phyloP scores from a whole-genome alignment of 2,888 invertebrate genomes.

The Leptopterna dolabrata region DNA sequence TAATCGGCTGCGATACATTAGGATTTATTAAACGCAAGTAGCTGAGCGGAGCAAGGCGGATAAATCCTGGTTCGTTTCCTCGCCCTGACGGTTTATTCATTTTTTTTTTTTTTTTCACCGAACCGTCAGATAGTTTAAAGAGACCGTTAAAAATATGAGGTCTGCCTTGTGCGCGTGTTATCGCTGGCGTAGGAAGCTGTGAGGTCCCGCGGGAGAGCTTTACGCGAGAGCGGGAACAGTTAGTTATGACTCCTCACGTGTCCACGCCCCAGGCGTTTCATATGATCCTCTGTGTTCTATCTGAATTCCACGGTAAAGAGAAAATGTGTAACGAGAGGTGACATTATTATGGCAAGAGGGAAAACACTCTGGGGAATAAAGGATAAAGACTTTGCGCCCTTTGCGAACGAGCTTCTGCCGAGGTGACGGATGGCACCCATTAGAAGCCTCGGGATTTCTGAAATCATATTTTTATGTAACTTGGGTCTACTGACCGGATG shows the following conservation, averaged over 20 bases:
- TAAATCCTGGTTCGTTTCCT: background rate
- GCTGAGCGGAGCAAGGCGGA: background rate
- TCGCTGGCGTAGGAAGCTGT: background rate
- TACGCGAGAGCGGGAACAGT: background rate
- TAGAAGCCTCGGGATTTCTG: no score
- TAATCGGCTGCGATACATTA: slow-evolving; percentile 22
- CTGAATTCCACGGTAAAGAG: no score
- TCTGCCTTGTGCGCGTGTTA: background rate
- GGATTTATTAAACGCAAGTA: slow-evolving; percentile 30
- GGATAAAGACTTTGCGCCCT: no score
- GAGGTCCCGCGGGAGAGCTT: background rate
- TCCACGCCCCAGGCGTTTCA: background rate
- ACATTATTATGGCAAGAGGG: no score
- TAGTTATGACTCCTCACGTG: background rate
- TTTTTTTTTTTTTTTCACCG: background rate
- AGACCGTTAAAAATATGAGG: background rate
- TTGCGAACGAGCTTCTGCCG: no score
- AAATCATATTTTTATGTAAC: no score
- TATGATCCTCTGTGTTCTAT: no score
- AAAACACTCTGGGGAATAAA: no score
- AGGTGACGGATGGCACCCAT: no score
- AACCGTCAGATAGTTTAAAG: background rate
- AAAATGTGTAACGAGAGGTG: no score
- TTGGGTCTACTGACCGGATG: no score
- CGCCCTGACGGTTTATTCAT: background rate